Evolutionary conservation across 2,888 invertebrate species (phyloP), one percentile per base, ranked within the genome.

Genomic region (Homarus gammarus): DNA sequence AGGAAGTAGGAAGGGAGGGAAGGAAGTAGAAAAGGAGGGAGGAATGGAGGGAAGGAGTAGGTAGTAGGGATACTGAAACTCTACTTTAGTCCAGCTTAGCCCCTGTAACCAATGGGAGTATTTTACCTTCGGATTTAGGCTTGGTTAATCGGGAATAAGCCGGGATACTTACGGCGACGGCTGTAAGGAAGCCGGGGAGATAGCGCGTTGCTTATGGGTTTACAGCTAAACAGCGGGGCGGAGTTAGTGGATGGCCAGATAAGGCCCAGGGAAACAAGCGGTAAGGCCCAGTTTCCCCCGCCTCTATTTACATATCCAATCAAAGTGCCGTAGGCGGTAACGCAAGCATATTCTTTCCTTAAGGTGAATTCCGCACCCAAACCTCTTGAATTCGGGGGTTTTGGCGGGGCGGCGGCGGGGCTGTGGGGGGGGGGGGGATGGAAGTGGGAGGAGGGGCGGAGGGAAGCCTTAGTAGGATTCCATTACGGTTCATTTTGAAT

Each of bases 281-380:
- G 51, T 51, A 27, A 36, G 31, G 27, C 61, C 75, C 84, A 33
- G 31, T 61, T 38, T n/a, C n/a, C n/a, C n/a, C 61, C 84, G 49
- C 84, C n/a, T 33, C 75, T 72, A 84, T 84, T 84, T 84, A 84
- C 84, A 84, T 84, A 84, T 84, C 84, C 84, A 84, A 84, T 84
- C 75, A 84, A 84, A 70, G 84, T 61, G 75, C 84, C 51, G 84
- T 84, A 75, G 75, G 84, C 36, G 49, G 31, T 27, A 56, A 51
- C 51, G 56, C 31, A 56, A 51, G 78, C 78, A 78, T 78, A 51
- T 33, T 18, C 77, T 77, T 44, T 18, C 44, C 40, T 22, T 27
- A 0, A 36, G 40, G 38, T 40, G 38, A n/a, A n/a, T 38, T 73
- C 15, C 38, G 38, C 22, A 38, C 73, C 73, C 22, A 18, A 70